These are phyloP conservation scores for Phoxinus phoxinus DNA, from an alignment of 2,113 vertebrate species.

Conservation along the genomic window DNA sequence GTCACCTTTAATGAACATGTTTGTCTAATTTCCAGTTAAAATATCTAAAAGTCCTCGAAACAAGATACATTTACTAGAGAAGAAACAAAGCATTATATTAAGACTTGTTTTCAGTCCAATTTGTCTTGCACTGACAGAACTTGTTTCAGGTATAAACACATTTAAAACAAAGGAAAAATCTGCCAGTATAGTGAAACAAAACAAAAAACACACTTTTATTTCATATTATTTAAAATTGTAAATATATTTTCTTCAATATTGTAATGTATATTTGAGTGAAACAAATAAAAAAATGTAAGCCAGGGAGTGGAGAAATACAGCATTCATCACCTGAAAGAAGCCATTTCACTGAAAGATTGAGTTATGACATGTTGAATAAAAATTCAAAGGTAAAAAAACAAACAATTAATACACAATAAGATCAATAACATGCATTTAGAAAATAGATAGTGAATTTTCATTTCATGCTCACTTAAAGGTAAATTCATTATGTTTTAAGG, in stretches of 20 bases:
- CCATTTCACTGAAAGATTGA: background rate
- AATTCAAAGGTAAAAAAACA: too few relatives aligned
- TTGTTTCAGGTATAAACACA: background rate
- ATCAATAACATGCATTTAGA: background rate
- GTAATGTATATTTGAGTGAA: too few relatives aligned
- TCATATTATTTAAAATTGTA: too few relatives aligned
- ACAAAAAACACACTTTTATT: background rate
- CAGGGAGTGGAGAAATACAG: background rate
- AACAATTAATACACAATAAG: too few relatives aligned
- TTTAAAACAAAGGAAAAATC: background rate
- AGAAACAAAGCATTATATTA: too few relatives aligned
- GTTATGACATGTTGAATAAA: too few relatives aligned
- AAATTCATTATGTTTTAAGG: background rate
- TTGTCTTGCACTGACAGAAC: too few relatives aligned
- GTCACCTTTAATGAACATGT: too few relatives aligned
- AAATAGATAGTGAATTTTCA: background rate
- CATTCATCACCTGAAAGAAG: background rate
- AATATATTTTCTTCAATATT: background rate
- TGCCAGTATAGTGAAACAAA: background rate
- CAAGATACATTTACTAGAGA: too few relatives aligned
- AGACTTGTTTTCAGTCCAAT: too few relatives aligned
- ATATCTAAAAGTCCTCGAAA: too few relatives aligned
- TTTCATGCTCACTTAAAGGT: background rate
- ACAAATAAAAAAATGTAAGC: background rate
- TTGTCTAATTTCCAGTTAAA: too few relatives aligned